phyloP scores from a whole-genome alignment of 2,888 invertebrate species.

The Eubasilissa splendida region DNA sequence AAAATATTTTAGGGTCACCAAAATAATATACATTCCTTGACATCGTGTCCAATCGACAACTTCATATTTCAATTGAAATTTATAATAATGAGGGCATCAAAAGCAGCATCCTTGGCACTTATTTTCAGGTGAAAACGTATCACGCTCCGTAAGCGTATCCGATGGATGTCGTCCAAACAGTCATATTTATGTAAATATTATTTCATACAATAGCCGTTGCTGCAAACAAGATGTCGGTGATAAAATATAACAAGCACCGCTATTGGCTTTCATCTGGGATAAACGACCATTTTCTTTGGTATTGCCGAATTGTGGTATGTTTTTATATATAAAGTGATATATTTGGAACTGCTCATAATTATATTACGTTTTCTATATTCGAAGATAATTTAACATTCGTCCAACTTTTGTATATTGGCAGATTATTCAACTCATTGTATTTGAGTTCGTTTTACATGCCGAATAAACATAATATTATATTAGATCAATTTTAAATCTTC shows the following conservation, averaged over 20 bases:
- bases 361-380: background rate
- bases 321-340: constrained; percentile 11
- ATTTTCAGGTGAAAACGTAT: background rate
- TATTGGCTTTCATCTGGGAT: constrained; percentile 51
- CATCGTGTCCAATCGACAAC: too few relatives aligned
- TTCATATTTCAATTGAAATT: background rate
- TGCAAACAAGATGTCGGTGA: constrained; percentile 55
- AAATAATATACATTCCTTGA: too few relatives aligned
- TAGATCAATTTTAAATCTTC: background rate
- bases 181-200: constrained; percentile 56
- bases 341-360: background rate
- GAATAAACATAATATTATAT: background rate
- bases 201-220: constrained; percentile 53
- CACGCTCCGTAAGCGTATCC: background rate
- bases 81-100: background rate
- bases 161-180: background rate
- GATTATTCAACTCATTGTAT: background rate
- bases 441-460: too few relatives aligned
- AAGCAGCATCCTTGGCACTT: too few relatives aligned
- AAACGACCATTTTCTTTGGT: constrained; percentile 35
- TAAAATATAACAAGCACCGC: constrained; percentile 56
- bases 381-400: background rate
- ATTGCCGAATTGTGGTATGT: background rate
- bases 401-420: background rate
- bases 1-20: too few relatives aligned